A percentile compares a stretch with the other conserved stretches of the same genome.
phyloP scores from a whole-genome alignment of 2,888 invertebrate genomes.

The Agonum fuliginosum region DNA sequence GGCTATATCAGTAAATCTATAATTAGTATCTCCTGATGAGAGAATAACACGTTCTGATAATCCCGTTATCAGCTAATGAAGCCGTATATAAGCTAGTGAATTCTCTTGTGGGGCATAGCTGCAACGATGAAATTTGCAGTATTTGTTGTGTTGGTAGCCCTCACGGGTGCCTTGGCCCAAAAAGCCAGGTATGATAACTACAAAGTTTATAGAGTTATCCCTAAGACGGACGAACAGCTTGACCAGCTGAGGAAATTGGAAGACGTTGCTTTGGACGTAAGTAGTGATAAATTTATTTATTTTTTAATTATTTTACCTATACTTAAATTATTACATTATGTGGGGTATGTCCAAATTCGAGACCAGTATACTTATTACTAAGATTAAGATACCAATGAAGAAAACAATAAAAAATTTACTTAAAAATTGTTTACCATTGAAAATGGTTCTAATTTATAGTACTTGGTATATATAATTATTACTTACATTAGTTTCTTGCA shows the following conservation, averaged over 20 bases:
- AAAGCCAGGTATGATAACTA: conserved; percentile 64
- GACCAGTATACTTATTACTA: too few relatives aligned
- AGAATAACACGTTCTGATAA: conserved; percentile 17
- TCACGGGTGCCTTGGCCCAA: conserved; percentile 18
- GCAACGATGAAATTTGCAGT: conserved; percentile 32
- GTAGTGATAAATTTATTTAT: not conserved
- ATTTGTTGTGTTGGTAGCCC: not conserved
- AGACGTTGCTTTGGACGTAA: conserved; percentile 67
- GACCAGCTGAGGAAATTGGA: conserved; percentile 71
- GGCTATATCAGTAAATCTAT: not conserved
- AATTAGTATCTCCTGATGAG: not conserved
- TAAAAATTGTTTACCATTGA: too few relatives aligned
- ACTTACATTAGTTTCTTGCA: too few relatives aligned
- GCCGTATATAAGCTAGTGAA: conserved; percentile 8
- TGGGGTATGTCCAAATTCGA: too few relatives aligned
- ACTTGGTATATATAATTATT: too few relatives aligned
- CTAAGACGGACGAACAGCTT: conserved; percentile 67
- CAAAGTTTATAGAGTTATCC: conserved; percentile 67
- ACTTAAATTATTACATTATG: too few relatives aligned
- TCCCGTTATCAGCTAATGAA: not conserved
- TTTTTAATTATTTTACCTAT: conserved; percentile 4
- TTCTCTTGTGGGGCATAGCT: not conserved
- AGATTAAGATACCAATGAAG: too few relatives aligned
- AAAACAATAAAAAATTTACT: too few relatives aligned
- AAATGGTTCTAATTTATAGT: too few relatives aligned